phyloP scores from a whole-genome alignment of 2,113 vertebrate genomes.

The Vulpes lagopus region DNA sequence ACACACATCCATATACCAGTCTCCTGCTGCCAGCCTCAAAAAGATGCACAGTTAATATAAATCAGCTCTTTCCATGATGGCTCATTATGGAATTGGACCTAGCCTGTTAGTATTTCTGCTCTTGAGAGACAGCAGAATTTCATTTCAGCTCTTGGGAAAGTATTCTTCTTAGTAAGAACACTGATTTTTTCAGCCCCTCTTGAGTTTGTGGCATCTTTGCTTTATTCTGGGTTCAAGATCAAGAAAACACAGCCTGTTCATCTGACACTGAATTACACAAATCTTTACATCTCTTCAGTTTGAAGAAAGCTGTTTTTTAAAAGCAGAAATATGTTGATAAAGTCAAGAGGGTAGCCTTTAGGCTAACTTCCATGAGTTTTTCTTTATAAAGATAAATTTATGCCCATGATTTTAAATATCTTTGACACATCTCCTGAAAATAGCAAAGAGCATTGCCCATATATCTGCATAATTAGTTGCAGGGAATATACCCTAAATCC shows the following conservation, averaged over 20 bases:
- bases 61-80: background rate
- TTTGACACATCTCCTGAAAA: conserved; percentile 58
- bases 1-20: no score
- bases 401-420: conserved; percentile 55
- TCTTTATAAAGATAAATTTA: conserved; percentile 26
- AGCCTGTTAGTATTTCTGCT: background rate
- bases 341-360: background rate
- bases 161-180: background rate
- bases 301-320: background rate
- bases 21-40: background rate
- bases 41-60: background rate
- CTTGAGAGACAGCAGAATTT: background rate
- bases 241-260: background rate
- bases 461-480: background rate
- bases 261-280: background rate
- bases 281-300: background rate
- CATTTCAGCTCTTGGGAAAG: background rate
- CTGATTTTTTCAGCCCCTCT: background rate
- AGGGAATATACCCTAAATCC: conserved; percentile 13
- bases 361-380: background rate
- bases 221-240: background rate
- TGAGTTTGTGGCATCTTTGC: background rate
- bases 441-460: conserved; percentile 42
- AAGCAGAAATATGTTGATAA: background rate
- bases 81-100: background rate